Evolutionary conservation across 2,113 vertebrate species (phyloP).

Genomic region (Lepidothrix coronata): DNA sequence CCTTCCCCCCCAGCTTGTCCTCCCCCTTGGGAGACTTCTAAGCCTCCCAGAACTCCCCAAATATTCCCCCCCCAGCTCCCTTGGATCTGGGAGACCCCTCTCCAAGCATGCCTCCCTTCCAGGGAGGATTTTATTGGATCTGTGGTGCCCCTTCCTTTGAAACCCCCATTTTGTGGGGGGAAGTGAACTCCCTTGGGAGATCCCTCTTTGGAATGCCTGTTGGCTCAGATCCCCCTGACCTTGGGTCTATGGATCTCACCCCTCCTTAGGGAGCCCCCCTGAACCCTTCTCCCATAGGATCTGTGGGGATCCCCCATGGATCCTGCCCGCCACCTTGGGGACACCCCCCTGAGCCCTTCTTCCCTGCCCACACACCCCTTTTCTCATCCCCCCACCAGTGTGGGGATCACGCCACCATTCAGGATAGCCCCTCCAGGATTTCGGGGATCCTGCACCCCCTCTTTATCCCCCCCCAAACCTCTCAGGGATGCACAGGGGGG

Average conservation of each 20-base stretch:
- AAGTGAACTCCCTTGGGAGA: too few species aligned
- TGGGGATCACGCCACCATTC: neutral
- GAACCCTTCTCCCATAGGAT: neutral
- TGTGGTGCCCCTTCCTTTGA: neutral
- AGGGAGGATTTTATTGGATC: neutral
- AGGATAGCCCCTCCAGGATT: neutral
- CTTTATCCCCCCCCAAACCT: neutral
- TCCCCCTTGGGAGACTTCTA: neutral
- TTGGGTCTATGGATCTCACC: rapidly evolving
- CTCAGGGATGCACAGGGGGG: rapidly evolving
- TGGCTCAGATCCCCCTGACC: neutral
- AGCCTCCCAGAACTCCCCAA: neutral
- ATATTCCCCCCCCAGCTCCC: neutral
- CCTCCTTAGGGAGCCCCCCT: neutral
- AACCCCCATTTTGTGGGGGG: neutral
- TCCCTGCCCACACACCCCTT: neutral
- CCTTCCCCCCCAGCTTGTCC: too few species aligned
- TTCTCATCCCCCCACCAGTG: neutral
- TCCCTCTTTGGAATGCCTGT: neutral
- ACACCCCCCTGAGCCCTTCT: neutral
- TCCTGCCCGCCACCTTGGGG: neutral
- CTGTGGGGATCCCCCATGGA: neutral
- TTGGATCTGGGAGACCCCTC: neutral
- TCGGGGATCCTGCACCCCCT: neutral
- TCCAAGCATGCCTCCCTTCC: rapidly evolving